Base-by-base conservation (phyloP, 92 coral and sea anemone species). In the Epizoanthus rinbou region DNA sequence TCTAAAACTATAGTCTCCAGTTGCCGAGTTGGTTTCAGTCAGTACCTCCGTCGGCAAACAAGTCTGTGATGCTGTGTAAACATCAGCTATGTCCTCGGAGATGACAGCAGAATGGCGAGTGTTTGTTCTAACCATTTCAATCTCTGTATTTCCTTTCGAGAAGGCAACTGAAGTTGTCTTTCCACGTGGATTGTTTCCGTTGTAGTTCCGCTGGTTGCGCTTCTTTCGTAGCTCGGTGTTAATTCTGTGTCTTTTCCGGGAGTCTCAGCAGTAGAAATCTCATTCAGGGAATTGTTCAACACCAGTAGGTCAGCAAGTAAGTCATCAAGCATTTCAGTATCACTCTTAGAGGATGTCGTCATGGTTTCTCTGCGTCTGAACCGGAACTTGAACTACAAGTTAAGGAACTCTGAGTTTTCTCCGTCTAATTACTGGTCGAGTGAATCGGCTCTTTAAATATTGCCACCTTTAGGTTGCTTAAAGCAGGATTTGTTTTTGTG, bases 61-160 rank as follows among this genome's bases (percentile, higher is more conserved):
- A 50, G 54, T 50, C 54, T 50, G 54, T 50, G 9, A 13, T 11
- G 1, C 15, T 10, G 54, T 62, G 68, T 78, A 59, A 62, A 63
- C 35, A 16, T 62, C 70, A 10, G 11, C 14, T 43, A 65, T 41
- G 57, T 62, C 62, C 64, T 78, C 47, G 82, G 71, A 21, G 23
- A 41, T 37, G 63, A 69, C 21, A 39, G 24, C 1, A 78, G 71
- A 78, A 78, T 69, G 13, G 23, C 52, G 18, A 78, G 59, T 31
- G 47, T 37, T 78, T 78, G 19, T 62, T 78, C 82, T 59, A 78
- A 21, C 58, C 58, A 19, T 78, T 63, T 78, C 23, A 78, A 63
- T 9, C 82, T 56, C 58, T 78, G 72, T 19, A 78, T 78, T 35
- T 78, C 71, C 45, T 17, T 37, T 21, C 17, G 43, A 22, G 82